Percentiles rank a stretch among this genome's conserved stretches.
Conservation (phyloP, 53 echinoderm and acorn worm genomes). For the Arbacia lixula region DNA sequence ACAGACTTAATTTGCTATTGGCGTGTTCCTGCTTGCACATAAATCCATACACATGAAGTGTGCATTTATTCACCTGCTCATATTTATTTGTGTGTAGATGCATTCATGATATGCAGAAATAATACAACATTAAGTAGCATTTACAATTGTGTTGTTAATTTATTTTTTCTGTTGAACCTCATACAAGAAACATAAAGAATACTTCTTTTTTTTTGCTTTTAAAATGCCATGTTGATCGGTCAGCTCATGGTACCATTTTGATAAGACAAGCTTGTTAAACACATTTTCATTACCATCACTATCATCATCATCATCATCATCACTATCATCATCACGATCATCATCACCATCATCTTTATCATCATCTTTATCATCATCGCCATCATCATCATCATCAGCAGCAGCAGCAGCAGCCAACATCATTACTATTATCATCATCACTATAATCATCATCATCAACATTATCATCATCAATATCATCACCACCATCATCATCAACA, state of each 20-base stretch:
- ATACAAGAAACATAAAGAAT: too few relatives aligned
- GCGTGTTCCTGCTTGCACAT: too few relatives aligned
- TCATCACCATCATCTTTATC: neutral
- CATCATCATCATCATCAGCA: neutral
- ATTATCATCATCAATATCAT: slow-evolving; percentile 24
- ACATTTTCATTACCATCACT: neutral
- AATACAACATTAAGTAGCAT: too few relatives aligned
- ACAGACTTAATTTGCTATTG: too few relatives aligned
- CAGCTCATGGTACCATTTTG: neutral
- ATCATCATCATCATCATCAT: slow-evolving; percentile 2
- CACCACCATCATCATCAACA: slow-evolving; percentile 11
- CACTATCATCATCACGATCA: slow-evolving; percentile 10
- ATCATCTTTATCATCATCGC: slow-evolving; percentile 1
- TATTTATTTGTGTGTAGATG: too few relatives aligned
- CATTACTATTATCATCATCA: slow-evolving; percentile 7
- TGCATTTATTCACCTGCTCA: too few relatives aligned
- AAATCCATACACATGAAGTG: too few relatives aligned
- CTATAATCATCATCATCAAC: slow-evolving; percentile 1
- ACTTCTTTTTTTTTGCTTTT: too few relatives aligned
- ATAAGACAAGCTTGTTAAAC: neutral
- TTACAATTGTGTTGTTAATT: too few relatives aligned
- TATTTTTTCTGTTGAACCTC: too few relatives aligned
- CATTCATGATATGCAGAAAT: too few relatives aligned
- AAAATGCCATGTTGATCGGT: too few relatives aligned
- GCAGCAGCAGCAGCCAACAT: neutral